Conservation (phyloP, 2,113 vertebrate genomes). For the Ailurus styani region DNA sequence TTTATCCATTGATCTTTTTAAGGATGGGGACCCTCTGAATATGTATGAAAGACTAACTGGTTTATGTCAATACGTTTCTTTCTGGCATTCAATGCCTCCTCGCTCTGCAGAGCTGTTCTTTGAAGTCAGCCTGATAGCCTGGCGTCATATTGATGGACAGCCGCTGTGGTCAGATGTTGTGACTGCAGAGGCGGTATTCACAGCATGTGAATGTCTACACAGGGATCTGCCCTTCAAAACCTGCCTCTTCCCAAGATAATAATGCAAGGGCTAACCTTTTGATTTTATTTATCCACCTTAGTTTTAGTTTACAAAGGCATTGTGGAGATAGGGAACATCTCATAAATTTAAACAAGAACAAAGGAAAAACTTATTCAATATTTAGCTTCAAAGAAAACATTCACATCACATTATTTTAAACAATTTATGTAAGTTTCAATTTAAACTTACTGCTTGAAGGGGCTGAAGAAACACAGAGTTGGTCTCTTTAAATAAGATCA, state of each 20-base stretch:
- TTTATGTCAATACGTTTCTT: background rate
- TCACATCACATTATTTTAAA: slow-evolving; percentile 27
- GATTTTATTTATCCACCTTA: slow-evolving; percentile 38
- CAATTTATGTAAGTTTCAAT: slow-evolving; percentile 38
- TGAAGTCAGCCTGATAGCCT: background rate
- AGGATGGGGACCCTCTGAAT: background rate
- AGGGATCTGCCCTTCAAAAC: background rate
- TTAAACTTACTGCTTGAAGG: slow-evolving; percentile 37
- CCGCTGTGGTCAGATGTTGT: rapidly evolving
- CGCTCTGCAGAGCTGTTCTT: background rate
- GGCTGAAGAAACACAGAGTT: background rate
- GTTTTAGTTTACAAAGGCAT: slow-evolving; percentile 35
- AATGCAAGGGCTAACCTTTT: background rate
- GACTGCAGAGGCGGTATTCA: background rate
- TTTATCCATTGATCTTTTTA: background rate
- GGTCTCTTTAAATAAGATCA: slow-evolving; percentile 49
- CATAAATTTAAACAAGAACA: slow-evolving; percentile 51
- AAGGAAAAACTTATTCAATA: slow-evolving; percentile 49
- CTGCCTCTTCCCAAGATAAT: background rate
- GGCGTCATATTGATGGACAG: background rate
- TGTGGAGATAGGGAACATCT: slow-evolving; percentile 11
- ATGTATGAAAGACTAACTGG: background rate
- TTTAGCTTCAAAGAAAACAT: slow-evolving; percentile 51
- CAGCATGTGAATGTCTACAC: background rate
- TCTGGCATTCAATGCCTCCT: background rate